Percentiles rank a stretch among this genome's conserved stretches.
These are phyloP conservation scores for Drosophila neonasuta DNA, from an alignment of 2,888 invertebrate species.

Conservation along the genomic window DNA sequence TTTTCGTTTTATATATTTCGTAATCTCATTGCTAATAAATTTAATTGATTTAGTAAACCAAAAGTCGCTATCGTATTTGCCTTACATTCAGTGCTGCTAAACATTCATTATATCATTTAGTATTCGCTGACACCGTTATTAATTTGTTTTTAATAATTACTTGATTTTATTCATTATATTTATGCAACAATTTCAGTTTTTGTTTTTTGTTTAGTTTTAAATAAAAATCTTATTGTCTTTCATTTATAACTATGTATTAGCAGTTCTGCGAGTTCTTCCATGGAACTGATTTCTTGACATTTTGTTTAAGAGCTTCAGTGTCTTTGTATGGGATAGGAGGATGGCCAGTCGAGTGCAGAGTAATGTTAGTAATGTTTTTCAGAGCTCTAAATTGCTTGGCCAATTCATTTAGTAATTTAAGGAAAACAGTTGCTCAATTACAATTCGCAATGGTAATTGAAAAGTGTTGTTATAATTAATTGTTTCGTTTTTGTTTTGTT, in stretches of 20 bases:
- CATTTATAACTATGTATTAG: slow-evolving; percentile 70
- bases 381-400: slow-evolving; percentile 3
- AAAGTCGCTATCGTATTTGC: slow-evolving; percentile 52
- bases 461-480: slow-evolving; percentile 3
- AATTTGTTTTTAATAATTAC: slow-evolving; percentile 28
- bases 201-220: slow-evolving; percentile 62
- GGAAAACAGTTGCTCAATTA: slow-evolving; percentile 26
- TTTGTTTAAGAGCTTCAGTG: slow-evolving; percentile 35
- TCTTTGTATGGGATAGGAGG: slow-evolving; percentile 14
- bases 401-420: slow-evolving; percentile 28
- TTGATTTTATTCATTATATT: slow-evolving; percentile 32
- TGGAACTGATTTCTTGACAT: slow-evolving; percentile 57
- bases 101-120: slow-evolving; percentile 44
- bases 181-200: slow-evolving; percentile 53
- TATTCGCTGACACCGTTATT: slow-evolving; percentile 38
- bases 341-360: slow-evolving; percentile 19
- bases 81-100: slow-evolving; percentile 63
- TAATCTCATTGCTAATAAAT: slow-evolving; percentile 70
- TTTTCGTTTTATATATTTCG: slow-evolving; percentile 27
- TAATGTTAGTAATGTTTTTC: background rate
- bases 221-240: slow-evolving; percentile 75
- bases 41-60: slow-evolving; percentile 71
- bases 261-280: slow-evolving; percentile 67
- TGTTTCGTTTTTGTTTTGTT: slow-evolving; percentile 1
- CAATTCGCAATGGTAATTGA: slow-evolving; percentile 23